Conservation (phyloP, 2,797 vertebrate species). For the Ciconia nigra region DNA sequence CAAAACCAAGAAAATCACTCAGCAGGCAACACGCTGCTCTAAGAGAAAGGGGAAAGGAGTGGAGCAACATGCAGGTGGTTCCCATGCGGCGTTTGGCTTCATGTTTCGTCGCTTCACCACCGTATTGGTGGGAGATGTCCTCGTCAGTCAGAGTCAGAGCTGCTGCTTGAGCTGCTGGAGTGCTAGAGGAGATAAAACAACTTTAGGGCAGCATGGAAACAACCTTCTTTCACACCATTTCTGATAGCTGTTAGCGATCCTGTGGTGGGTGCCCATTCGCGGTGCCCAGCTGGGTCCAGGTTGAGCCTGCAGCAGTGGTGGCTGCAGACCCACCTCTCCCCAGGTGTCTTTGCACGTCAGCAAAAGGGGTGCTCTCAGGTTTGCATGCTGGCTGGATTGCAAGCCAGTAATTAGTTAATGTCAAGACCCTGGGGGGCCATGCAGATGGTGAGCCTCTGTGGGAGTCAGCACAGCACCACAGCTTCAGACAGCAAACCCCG, state of each 20-base stretch:
- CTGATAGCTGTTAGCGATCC: neutral
- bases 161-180: neutral
- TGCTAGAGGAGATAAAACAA: neutral
- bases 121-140: rapidly evolving
- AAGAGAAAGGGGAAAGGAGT: neutral
- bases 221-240: neutral
- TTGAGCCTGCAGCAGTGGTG: neutral
- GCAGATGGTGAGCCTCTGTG: neutral
- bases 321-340: neutral
- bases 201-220: neutral
- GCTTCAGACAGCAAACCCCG: neutral
- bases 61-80: neutral
- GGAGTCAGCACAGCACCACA: neutral
- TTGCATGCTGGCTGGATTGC: neutral
- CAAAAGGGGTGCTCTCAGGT: neutral
- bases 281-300: neutral
- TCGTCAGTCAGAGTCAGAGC: slow-evolving; percentile 36
- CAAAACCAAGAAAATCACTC: neutral
- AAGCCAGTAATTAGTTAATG: neutral
- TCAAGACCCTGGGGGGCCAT: neutral
- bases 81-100: neutral
- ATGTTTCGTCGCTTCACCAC: rapidly evolving
- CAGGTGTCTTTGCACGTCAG: neutral
- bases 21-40: neutral
- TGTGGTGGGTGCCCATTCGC: neutral